Base-by-base conservation (phyloP, 1,140 invertebrate species). In the Lycorma delicatula region DNA sequence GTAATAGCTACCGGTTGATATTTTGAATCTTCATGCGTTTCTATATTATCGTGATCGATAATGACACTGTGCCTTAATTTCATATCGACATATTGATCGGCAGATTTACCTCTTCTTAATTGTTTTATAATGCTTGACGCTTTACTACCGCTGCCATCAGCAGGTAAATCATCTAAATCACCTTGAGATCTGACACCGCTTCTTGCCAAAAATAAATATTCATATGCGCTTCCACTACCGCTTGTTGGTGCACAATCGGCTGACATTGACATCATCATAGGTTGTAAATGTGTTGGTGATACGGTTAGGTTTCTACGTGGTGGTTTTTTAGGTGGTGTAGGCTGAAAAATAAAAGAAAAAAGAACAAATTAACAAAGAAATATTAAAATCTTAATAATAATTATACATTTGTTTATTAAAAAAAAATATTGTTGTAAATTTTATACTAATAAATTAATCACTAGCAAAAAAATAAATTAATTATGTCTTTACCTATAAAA, bases 271-370 rank as follows among this genome's bases (percentile, higher is more conserved):
- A 79, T 77, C 75, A 79, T 77, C 34, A 73, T 68, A 36, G 76
- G 74, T 65, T 78, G 74, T 12, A 78, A 62, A 60, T 83, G 81
- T 3, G 86, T 89, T 13, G 90, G 90, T 1, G 89, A 92, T 22
- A 91, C 84, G 20, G 87, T 88, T 16, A 92, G 74, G 68, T 91
- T 91, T 52, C 89, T 77, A 41, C 90, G 76, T 0, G 90, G 90
- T 52, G 90, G 89, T 71, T 93, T 93, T 72, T 91, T 91, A 3
- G 89, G 89, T 27, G 89, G 88, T 28, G 85, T 88, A 38, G 86
- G 83, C 79, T 89, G 77, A n/a, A 73, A 70, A 31, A 62, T 54
- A 36, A 60, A 63, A 60, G 44, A 59, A 20, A 38, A 58, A 56
- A 11, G 12, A 44, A 23, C 11, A 27, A 28, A 34, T n/a, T n/a